These are phyloP conservation scores for Ceratosolen fusciceps DNA, from an alignment of 1,140 invertebrate genomes.

Conservation along the genomic window DNA sequence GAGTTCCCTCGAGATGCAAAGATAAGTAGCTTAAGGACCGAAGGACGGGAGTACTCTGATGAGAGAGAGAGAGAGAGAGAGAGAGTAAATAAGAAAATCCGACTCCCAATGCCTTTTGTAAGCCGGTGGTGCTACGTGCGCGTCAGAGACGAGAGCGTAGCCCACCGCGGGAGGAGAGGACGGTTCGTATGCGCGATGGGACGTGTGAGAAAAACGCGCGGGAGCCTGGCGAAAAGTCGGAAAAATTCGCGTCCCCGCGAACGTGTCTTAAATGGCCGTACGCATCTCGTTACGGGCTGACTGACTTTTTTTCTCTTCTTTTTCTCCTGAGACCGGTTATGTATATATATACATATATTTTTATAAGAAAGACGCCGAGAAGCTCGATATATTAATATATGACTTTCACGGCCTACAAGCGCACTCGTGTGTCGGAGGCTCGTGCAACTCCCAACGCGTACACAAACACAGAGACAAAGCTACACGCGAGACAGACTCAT, in stretches of 20 bases:
- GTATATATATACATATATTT: too few species aligned
- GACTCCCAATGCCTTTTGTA: slow-evolving; percentile 57
- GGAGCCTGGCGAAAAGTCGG: slow-evolving; percentile 23
- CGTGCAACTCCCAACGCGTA: background rate
- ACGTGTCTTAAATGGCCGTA: slow-evolving; percentile 2
- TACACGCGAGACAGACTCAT: background rate
- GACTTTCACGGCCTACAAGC: slow-evolving; percentile 37
- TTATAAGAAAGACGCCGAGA: slow-evolving; percentile 19
- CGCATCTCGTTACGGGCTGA: slow-evolving; percentile 32
- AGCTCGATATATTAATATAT: slow-evolving; percentile 42
- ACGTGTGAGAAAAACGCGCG: background rate
- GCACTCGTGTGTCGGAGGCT: background rate
- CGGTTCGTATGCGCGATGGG: background rate
- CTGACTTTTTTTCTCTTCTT: slow-evolving; percentile 45
- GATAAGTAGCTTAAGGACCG: too few species aligned
- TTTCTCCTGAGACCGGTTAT: slow-evolving; percentile 41
- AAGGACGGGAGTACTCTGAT: too few species aligned
- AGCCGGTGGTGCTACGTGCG: slow-evolving; percentile 1
- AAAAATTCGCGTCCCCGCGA: slow-evolving; percentile 8
- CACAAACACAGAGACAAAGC: background rate
- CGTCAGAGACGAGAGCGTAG: slow-evolving; percentile 46
- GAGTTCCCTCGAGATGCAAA: background rate
- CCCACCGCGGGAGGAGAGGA: slow-evolving; percentile 39
- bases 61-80: slow-evolving; percentile 7
- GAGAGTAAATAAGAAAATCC: background rate